Percentiles rank a stretch among this genome's conserved stretches.
Conservation (phyloP, 2,888 invertebrate genomes). For the Glaucopsyche alexis region DNA sequence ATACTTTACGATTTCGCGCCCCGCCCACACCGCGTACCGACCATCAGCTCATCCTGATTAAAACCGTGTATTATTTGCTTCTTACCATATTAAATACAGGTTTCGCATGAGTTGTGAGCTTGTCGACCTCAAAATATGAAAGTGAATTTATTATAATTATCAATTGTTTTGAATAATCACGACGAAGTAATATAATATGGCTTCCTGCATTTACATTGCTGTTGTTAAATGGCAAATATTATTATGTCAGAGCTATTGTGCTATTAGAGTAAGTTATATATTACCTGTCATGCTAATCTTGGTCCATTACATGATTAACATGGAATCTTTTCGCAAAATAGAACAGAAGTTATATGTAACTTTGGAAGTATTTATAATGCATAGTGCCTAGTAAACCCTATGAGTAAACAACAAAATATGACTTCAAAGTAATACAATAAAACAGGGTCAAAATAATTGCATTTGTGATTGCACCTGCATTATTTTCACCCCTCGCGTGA, state of each 20-base stretch:
- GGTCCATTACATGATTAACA: no score
- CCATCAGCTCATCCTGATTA: conserved; percentile 61
- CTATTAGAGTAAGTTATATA: neutral
- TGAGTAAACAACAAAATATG: no score
- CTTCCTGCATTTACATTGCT: neutral
- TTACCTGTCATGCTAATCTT: neutral
- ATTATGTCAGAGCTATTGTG: no score
- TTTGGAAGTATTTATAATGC: no score
- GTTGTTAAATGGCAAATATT: neutral
- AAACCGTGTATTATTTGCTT: conserved; percentile 50
- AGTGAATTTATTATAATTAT: conserved; percentile 36
- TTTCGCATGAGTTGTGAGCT: conserved; percentile 32
- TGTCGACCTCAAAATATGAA: conserved; percentile 24
- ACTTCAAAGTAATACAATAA: neutral
- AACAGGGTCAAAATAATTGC: neutral
- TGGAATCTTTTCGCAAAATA: neutral
- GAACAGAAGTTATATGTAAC: neutral
- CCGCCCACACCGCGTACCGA: conserved; percentile 60
- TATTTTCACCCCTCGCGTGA: neutral
- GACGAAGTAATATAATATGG: conserved; percentile 2
- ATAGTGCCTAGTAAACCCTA: no score
- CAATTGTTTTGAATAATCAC: conserved; percentile 35
- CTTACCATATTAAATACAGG: conserved; percentile 36
- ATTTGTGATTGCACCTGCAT: neutral
- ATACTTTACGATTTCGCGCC: conserved; percentile 62